phyloP scores from a whole-genome alignment of 2,797 vertebrate genomes.

The Crocodylus rhombifer region DNA sequence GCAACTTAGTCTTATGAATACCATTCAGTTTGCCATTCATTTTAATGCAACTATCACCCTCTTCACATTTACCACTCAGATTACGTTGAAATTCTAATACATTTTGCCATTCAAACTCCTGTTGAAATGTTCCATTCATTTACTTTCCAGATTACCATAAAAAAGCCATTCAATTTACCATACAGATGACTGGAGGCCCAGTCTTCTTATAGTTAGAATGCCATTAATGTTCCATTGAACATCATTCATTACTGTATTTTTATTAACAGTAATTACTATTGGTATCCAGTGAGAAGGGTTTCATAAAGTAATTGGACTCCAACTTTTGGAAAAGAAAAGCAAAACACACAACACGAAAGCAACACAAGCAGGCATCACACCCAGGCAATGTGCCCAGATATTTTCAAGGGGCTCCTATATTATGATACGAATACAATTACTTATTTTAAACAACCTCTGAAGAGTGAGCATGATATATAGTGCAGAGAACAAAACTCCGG shows the following conservation, averaged over 20 bases:
- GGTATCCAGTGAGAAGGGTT: not conserved
- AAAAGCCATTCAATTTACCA: constrained; percentile 64
- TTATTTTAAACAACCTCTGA: not conserved
- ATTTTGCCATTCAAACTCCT: constrained; percentile 36
- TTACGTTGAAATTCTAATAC: constrained; percentile 57
- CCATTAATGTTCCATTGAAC: constrained; percentile 50
- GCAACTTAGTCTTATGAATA: constrained; percentile 47
- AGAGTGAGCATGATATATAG: not conserved
- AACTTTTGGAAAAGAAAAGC: not conserved
- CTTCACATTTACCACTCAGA: constrained; percentile 46
- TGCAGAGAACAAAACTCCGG: not conserved
- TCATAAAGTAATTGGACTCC: constrained; percentile 22
- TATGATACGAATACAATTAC: not conserved
- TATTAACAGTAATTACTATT: constrained; percentile 20
- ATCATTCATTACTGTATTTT: constrained; percentile 31
- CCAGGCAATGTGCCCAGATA: rapidly evolving
- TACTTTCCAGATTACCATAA: constrained; percentile 43
- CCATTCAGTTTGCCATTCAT: constrained; percentile 51
- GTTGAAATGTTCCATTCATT: constrained; percentile 49
- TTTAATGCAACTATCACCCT: constrained; percentile 67
- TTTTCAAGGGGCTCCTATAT: not conserved
- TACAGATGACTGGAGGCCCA: not conserved
- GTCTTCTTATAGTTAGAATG: constrained; percentile 15
- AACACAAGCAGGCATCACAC: not conserved
- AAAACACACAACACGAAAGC: not conserved